phyloP scores from a whole-genome alignment of 2,113 vertebrate genomes.

The Corydoras maculifer region DNA sequence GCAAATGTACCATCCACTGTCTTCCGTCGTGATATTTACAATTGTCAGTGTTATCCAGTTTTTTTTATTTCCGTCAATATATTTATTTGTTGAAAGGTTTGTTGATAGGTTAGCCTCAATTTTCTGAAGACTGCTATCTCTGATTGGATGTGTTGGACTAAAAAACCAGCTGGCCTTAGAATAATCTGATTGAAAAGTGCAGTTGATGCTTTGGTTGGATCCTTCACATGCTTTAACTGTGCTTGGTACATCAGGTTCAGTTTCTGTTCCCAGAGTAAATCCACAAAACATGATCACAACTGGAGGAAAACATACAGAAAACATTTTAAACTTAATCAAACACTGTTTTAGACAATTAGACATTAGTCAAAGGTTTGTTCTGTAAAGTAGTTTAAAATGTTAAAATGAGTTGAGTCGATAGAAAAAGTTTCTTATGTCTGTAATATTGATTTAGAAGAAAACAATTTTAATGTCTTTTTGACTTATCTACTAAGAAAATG shows the following conservation, averaged over 20 bases:
- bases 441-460: too few species aligned
- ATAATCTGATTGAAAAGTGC: neutral
- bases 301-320: neutral
- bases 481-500: too few species aligned
- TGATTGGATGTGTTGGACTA: neutral
- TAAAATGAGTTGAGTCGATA: too few species aligned
- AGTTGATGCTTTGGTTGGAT: constrained; percentile 1
- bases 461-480: too few species aligned
- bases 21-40: neutral
- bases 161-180: neutral
- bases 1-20: constrained; percentile 40
- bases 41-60: constrained; percentile 11
- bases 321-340: too few species aligned
- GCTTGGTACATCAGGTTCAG: neutral
- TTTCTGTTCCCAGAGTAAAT: neutral
- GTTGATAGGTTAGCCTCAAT: neutral
- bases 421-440: too few species aligned
- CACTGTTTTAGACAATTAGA: too few species aligned
- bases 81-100: too few species aligned
- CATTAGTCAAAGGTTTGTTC: too few species aligned
- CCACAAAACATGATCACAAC: neutral
- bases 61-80: fast-evolving
- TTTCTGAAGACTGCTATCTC: fast-evolving
- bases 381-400: too few species aligned
- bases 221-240: neutral